A percentile compares a stretch with the other conserved stretches of the same genome.
Conservation (phyloP, 2,113 vertebrate genomes). For the Cochlearius cochlearius region DNA sequence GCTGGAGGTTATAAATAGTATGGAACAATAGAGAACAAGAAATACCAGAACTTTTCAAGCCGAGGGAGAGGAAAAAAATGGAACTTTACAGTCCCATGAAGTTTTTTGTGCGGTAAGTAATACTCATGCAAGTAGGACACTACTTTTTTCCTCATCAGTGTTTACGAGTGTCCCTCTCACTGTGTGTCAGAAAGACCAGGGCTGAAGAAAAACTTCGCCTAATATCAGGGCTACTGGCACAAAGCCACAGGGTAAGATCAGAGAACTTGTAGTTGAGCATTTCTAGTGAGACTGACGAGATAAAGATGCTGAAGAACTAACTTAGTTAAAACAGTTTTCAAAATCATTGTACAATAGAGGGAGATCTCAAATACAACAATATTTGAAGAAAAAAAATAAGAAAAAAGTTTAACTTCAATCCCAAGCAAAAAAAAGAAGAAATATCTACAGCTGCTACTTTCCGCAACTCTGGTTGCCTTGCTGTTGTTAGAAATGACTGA, state of each 20-base stretch:
- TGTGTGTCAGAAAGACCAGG: background rate
- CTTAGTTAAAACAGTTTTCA: background rate
- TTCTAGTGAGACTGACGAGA: background rate
- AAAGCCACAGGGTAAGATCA: background rate
- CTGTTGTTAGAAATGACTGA: background rate
- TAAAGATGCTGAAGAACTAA: background rate
- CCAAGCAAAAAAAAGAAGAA: background rate
- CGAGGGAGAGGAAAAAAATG: background rate
- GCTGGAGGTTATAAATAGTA: constrained; percentile 21
- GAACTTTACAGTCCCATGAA: background rate
- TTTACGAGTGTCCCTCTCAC: background rate
- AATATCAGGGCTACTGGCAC: background rate
- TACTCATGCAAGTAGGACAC: background rate
- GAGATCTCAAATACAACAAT: background rate
- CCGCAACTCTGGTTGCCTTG: background rate
- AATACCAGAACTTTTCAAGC: background rate
- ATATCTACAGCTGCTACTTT: background rate
- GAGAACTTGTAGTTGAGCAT: background rate
- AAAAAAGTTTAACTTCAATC: background rate
- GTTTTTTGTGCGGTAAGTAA: background rate
- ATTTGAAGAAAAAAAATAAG: background rate
- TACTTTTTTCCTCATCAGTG: background rate
- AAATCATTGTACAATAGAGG: background rate
- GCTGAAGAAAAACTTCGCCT: background rate
- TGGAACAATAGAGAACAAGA: background rate